Conservation (phyloP, 2,113 vertebrate species). For the Tor tambroides region DNA sequence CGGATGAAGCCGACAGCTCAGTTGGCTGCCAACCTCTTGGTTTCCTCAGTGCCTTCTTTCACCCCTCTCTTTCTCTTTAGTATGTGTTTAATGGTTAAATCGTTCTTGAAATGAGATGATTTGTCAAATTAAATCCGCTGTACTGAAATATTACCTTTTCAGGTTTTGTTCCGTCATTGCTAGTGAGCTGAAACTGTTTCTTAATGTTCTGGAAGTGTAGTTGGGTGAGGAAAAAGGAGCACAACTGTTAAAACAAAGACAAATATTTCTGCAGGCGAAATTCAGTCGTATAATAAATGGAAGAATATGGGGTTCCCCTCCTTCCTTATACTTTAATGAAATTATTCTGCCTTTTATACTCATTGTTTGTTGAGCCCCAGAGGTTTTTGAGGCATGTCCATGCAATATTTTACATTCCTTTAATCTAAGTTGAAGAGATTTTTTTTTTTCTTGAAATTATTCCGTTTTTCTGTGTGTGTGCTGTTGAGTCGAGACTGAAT, state of each 20-base stretch:
- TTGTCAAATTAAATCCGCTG: neutral
- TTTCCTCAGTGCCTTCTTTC: constrained; percentile 25
- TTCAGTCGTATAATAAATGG: neutral
- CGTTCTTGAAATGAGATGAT: neutral
- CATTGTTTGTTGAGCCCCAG: neutral
- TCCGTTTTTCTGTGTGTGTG: neutral
- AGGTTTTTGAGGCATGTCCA: neutral
- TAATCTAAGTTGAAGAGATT: neutral
- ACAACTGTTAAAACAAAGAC: constrained; percentile 47
- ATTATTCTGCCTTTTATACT: neutral
- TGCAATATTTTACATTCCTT: neutral
- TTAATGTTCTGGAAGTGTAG: constrained; percentile 41
- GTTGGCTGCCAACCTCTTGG: neutral
- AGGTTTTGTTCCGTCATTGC: neutral
- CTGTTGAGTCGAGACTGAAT: neutral
- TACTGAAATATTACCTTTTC: constrained; percentile 7
- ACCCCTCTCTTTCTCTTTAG: constrained; percentile 17
- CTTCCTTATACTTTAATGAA: neutral
- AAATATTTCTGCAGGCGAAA: constrained; percentile 11
- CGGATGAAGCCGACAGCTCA: neutral
- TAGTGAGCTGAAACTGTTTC: constrained; percentile 21
- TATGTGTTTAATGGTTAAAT: constrained; percentile 36
- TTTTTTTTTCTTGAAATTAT: neutral
- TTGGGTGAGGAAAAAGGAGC: constrained; percentile 7
- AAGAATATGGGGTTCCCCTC: neutral